Evolutionary conservation across 2,797 vertebrate genomes (phyloP).

Genomic region (Urocyon cinereoargenteus): DNA sequence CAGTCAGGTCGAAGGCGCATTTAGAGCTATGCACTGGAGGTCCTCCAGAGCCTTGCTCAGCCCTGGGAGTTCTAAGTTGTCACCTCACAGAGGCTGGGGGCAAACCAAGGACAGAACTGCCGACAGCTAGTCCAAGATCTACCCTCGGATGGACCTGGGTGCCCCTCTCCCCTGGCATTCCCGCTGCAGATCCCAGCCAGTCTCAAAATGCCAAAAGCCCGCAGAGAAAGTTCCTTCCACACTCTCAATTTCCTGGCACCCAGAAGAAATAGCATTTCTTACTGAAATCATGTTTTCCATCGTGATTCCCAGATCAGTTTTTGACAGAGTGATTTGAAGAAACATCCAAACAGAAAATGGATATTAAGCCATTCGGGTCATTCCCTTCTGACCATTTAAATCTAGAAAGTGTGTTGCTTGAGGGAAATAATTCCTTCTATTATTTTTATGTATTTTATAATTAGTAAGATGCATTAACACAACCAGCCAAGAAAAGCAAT

Average conservation of each 20-base stretch:
- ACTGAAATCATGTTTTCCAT: neutral
- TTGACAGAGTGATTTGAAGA: neutral
- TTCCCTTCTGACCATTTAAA: neutral
- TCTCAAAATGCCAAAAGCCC: neutral
- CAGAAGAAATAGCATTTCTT: neutral
- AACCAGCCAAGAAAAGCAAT: neutral
- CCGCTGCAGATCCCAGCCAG: neutral
- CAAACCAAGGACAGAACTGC: neutral
- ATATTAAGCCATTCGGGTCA: neutral
- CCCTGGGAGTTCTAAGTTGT: neutral
- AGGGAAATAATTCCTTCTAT: neutral
- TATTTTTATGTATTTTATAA: neutral
- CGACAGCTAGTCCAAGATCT: neutral
- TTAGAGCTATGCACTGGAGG: neutral
- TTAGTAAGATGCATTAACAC: neutral
- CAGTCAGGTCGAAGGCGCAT: neutral
- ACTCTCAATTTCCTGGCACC: neutral
- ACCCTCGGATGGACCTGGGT: fast-evolving
- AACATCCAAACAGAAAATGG: neutral
- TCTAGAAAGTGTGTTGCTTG: neutral
- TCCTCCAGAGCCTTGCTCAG: neutral
- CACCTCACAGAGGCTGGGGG: neutral
- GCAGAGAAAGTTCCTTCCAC: neutral
- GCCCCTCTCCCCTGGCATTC: fast-evolving
- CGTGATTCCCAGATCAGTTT: neutral